Evolutionary conservation across 2,888 invertebrate species (phyloP).

Genomic region (Rhagophthalmus giganteus): DNA sequence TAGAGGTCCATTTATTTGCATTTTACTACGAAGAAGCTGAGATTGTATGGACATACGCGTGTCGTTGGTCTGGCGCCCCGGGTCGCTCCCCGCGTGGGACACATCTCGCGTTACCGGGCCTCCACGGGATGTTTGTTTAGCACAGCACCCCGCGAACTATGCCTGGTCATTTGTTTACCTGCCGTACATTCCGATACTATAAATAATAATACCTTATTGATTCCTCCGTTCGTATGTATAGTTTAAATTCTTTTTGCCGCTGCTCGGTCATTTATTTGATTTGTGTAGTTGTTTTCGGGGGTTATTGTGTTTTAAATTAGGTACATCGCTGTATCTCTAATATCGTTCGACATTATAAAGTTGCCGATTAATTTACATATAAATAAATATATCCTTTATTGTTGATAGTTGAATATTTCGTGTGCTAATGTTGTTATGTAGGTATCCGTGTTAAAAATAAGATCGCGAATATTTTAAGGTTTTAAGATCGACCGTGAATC

Average conservation of each 20-base stretch:
- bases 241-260: slow-evolving; percentile 42
- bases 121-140: slow-evolving; percentile 49
- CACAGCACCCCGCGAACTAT: slow-evolving; percentile 47
- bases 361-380: no score
- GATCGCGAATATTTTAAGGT: no score
- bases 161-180: slow-evolving; percentile 51
- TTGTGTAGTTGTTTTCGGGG: slow-evolving; percentile 47
- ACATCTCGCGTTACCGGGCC: slow-evolving; percentile 36
- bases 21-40: slow-evolving; percentile 19
- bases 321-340: no score
- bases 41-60: slow-evolving; percentile 19
- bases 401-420: no score
- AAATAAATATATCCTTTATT: no score
- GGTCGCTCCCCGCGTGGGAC: slow-evolving; percentile 33
- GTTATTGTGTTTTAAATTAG: slow-evolving; percentile 39
- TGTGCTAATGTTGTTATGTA: no score
- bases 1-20: slow-evolving; percentile 14
- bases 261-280: slow-evolving; percentile 49
- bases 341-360: no score
- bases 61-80: slow-evolving; percentile 25
- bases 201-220: slow-evolving; percentile 50
- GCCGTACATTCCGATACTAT: slow-evolving; percentile 50
- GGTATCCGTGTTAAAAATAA: no score
- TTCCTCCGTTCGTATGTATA: slow-evolving; percentile 41
- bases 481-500: no score